phyloP scores from a whole-genome alignment of 2,888 invertebrate genomes.

The Drosophila ustulata region DNA sequence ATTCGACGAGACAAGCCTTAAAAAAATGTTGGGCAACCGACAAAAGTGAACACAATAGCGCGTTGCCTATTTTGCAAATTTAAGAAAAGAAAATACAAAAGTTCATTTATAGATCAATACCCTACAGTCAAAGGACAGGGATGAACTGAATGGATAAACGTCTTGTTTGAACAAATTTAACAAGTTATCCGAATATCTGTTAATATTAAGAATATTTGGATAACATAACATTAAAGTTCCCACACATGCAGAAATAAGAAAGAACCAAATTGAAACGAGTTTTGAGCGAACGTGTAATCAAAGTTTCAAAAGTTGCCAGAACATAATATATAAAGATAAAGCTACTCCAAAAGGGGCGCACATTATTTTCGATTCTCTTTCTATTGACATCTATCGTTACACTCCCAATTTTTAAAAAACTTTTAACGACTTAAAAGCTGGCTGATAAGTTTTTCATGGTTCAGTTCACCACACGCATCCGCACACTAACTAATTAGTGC shows the following conservation, averaged over 20 bases:
- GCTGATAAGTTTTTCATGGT: slow-evolving; percentile 11
- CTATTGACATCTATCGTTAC: background rate
- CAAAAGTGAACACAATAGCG: slow-evolving; percentile 12
- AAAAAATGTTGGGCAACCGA: slow-evolving; percentile 15
- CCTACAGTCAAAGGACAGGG: background rate
- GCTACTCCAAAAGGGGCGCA: background rate
- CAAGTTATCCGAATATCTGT: background rate
- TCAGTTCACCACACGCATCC: slow-evolving; percentile 8
- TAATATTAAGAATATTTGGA: too few species aligned
- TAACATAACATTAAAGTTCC: too few species aligned
- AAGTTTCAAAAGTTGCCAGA: background rate
- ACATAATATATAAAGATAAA: background rate
- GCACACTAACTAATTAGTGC: slow-evolving; percentile 37
- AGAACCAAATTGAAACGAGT: too few species aligned
- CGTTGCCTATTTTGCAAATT: background rate
- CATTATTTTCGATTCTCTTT: slow-evolving; percentile 4
- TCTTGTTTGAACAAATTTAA: background rate
- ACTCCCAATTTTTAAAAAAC: background rate
- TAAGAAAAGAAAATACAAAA: slow-evolving; percentile 7
- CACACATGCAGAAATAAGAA: too few species aligned
- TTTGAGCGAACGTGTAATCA: too few species aligned
- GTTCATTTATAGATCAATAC: slow-evolving; percentile 20
- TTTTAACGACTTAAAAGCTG: slow-evolving; percentile 1
- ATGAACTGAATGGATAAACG: background rate
- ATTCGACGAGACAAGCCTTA: slow-evolving; percentile 20